A percentile compares a stretch with the other conserved stretches of the same genome.
Conservation (phyloP, 1,140 invertebrate species). For the Drosophila pruinosa region DNA sequence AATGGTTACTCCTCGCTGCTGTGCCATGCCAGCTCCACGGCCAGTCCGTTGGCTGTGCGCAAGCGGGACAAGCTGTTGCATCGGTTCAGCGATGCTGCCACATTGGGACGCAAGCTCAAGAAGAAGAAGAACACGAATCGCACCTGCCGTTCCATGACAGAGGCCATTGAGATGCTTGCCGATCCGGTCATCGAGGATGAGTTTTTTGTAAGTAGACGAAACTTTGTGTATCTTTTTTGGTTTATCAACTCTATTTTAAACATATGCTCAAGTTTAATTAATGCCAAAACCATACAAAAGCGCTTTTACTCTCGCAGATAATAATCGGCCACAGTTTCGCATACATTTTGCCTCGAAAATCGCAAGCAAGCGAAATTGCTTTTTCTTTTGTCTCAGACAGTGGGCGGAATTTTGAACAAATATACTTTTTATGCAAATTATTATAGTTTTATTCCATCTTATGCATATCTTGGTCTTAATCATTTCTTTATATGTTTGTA, state of each 20-base stretch:
- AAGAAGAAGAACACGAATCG: slow-evolving; percentile 82
- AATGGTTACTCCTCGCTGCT: slow-evolving; percentile 77
- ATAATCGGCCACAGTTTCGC: background rate
- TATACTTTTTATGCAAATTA: background rate
- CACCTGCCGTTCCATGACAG: slow-evolving; percentile 81
- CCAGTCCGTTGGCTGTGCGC: slow-evolving; percentile 73
- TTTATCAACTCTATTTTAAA: background rate
- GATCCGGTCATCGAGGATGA: slow-evolving; percentile 82
- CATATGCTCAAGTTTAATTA: slow-evolving; percentile 1
- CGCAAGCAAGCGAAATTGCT: background rate
- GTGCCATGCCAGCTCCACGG: slow-evolving; percentile 71
- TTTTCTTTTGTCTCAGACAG: background rate
- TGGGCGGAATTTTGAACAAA: background rate
- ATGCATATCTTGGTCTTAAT: too few relatives aligned
- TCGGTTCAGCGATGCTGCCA: slow-evolving; percentile 82
- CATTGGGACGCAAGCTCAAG: slow-evolving; percentile 77
- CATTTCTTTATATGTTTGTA: too few relatives aligned
- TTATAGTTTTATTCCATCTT: too few relatives aligned
- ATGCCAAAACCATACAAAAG: background rate
- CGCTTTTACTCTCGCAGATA: background rate
- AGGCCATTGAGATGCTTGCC: slow-evolving; percentile 82
- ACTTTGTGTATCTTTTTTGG: background rate
- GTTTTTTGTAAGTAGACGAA: slow-evolving; percentile 80
- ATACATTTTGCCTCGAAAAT: background rate
- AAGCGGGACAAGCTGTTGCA: slow-evolving; percentile 80